These are phyloP conservation scores for Cirrhinus mrigala DNA, from an alignment of 2,797 vertebrate genomes.

Conservation along the genomic window DNA sequence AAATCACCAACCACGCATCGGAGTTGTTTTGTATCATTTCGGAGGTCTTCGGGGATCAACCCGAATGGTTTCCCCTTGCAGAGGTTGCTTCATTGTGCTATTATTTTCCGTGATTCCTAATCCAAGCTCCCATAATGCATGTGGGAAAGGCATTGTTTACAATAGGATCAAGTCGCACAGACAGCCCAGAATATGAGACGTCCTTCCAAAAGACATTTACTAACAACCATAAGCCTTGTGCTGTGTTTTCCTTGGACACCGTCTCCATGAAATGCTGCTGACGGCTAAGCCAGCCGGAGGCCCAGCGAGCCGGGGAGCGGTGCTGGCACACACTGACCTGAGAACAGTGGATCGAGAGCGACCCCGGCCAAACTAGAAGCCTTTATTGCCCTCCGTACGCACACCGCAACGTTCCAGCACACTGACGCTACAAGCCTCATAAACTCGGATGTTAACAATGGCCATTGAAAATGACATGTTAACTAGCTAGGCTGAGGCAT, in stretches of 20 bases:
- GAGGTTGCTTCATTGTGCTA: constrained; percentile 55
- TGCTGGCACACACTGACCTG: constrained; percentile 61
- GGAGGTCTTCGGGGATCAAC: constrained; percentile 8
- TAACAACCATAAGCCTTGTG: constrained; percentile 70
- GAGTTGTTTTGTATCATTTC: constrained; percentile 10
- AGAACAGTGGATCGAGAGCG: constrained; percentile 62
- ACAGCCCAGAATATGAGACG: constrained; percentile 63
- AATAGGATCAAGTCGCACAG: constrained; percentile 66
- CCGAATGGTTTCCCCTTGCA: constrained; percentile 44
- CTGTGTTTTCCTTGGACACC: constrained; percentile 77
- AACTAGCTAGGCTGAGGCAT: constrained; percentile 56
- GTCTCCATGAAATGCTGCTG: constrained; percentile 66
- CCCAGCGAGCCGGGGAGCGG: constrained; percentile 59
- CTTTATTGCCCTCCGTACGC: constrained; percentile 56
- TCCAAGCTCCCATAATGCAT: constrained; percentile 65
- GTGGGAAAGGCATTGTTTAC: constrained; percentile 74
- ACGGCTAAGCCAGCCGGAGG: constrained; percentile 64
- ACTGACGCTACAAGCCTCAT: constrained; percentile 64
- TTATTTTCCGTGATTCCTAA: constrained; percentile 50
- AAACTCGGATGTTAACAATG: constrained; percentile 67
- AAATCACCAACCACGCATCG: constrained; percentile 7
- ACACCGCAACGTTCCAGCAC: constrained; percentile 62
- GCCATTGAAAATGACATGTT: constrained; percentile 56
- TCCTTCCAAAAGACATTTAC: constrained; percentile 72
- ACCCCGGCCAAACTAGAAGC: constrained; percentile 54